phyloP scores from a whole-genome alignment of 2,797 vertebrate species.

The Intellagama lesueurii region DNA sequence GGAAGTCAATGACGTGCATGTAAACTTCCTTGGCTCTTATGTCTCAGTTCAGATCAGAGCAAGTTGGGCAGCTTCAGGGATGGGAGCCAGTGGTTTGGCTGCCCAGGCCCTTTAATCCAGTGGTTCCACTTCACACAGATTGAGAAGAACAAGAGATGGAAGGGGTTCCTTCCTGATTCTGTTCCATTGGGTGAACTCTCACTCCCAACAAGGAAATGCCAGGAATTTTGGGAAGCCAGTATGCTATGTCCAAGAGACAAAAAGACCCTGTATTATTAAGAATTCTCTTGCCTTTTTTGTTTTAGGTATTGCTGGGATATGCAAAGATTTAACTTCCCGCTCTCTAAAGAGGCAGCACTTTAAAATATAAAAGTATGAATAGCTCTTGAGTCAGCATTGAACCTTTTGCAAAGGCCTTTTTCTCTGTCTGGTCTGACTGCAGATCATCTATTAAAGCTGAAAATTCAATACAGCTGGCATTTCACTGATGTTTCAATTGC shows the following conservation, averaged over 20 bases:
- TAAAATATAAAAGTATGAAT: not conserved
- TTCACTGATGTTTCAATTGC: constrained; percentile 18
- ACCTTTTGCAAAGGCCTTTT: constrained; percentile 22
- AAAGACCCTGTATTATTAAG: not conserved
- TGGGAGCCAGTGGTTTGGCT: not conserved
- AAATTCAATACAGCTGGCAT: constrained; percentile 38
- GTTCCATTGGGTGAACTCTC: not conserved
- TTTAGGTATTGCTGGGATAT: not conserved
- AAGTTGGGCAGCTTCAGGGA: not conserved
- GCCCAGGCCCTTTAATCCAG: not conserved
- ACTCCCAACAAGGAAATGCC: not conserved
- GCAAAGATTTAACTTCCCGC: not conserved
- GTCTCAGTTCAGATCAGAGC: not conserved
- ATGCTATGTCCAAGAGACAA: not conserved
- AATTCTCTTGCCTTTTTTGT: not conserved
- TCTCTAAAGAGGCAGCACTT: not conserved
- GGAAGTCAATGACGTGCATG: not conserved
- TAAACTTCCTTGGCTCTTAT: not conserved
- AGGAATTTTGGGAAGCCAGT: not conserved
- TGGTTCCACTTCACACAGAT: not conserved
- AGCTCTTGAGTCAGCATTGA: constrained; percentile 25
- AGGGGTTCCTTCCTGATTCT: not conserved
- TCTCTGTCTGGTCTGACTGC: constrained; percentile 15
- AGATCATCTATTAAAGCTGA: constrained; percentile 31
- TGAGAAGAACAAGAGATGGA: not conserved